Base-by-base conservation (phyloP, 2,888 invertebrate genomes). In the Drosophila atripex region DNA sequence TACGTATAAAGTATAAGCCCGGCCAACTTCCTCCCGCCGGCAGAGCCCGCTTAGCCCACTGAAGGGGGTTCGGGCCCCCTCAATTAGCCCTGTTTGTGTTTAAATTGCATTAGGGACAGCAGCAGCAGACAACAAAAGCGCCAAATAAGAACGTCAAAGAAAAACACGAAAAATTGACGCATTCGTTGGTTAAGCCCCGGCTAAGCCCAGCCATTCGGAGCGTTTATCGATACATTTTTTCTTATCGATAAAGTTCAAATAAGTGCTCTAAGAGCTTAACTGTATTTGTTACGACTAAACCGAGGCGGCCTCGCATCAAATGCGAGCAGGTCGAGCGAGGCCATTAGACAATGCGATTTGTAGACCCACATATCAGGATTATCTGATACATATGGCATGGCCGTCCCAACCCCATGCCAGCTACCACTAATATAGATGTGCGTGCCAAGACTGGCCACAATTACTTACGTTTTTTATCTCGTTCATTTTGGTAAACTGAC, bases 401-500 rank as follows among this genome's bases (percentile, higher is more conserved):
- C 18, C 35, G 0, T 23, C 21, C 21, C 21, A 23, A 4, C 21
- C 21, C 21, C 21, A 4, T 32, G 8, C 28, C 28, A 7, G 11
- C 12, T 7, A 2, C 35, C 56, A 25, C 39, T 6, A 2, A n/a
- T 16, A 41, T 14, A 32, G 18, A 46, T 28, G 52, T 35, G 52
- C 23, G 28, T 56, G 18, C 30, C 14, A 21, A 28, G 46, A 39
- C 23, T 23, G 30, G 47, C 18, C 38, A 11, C 56, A 55, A 38
- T 47, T 90, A 94, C 95, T 95, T 93, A 97, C 97, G 93, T 94
- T 95, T 93, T 96, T 95, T 89, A 97, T 95, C 91, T 96, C 96
- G 90, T 95, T 95, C 95, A 96, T 96, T 93, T 96, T 96, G 16
- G 97, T 97, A 90, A 95, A 95, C 92, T 96, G 95, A 89, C 95